Conservation (phyloP, 2,888 invertebrate genomes). For the Pristionchus exspectatus region DNA sequence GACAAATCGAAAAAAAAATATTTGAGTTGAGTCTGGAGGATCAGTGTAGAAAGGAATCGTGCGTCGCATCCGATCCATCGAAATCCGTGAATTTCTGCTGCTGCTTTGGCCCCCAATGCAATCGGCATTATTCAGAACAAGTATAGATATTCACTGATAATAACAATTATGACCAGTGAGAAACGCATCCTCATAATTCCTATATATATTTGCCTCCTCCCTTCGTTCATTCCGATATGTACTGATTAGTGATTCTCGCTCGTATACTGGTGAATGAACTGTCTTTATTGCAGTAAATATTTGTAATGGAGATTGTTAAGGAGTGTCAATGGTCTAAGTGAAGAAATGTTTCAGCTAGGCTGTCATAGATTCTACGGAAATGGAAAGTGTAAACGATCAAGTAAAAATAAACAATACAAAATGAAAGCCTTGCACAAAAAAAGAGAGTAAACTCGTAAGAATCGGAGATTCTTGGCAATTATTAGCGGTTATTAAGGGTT, state of each 20-base stretch:
- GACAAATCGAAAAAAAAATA: no score
- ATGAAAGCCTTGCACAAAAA: conserved; percentile 10
- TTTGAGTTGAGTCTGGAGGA: conserved; percentile 10
- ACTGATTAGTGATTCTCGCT: not conserved
- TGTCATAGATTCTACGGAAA: conserved; percentile 31
- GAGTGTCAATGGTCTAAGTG: conserved; percentile 7
- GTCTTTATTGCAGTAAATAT: conserved; percentile 22
- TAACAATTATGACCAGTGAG: not conserved
- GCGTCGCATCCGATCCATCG: not conserved
- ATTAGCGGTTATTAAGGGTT: conserved; percentile 10
- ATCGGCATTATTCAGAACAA: not conserved
- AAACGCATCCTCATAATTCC: not conserved
- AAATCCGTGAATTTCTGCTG: conserved; percentile 27
- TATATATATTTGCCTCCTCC: not conserved
- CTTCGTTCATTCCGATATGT: not conserved
- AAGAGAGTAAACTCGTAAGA: not conserved
- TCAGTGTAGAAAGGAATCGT: not conserved
- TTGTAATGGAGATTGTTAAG: not conserved
- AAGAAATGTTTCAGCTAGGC: conserved; percentile 13
- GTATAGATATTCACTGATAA: not conserved
- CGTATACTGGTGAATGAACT: not conserved
- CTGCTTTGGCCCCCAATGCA: conserved; percentile 29
- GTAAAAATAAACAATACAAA: not conserved
- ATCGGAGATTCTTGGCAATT: not conserved
- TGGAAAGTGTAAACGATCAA: not conserved